Evolutionary conservation across 2,888 invertebrate genomes (phyloP), one percentile per base, ranked within the genome.

Genomic region (Sesia bembeciformis): DNA sequence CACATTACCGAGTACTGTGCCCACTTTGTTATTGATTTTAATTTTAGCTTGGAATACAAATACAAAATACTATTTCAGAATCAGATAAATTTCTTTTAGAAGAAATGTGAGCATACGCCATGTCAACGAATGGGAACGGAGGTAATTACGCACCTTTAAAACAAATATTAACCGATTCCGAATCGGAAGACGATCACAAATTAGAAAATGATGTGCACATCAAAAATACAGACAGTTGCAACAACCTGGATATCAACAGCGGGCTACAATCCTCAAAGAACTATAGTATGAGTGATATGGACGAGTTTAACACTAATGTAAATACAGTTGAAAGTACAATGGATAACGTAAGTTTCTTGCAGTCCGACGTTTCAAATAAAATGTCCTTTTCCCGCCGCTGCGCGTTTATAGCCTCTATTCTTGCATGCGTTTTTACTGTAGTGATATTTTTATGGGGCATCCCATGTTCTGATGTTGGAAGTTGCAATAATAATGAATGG

Each of bases 141-240:
- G 87, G 78, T 55, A 91, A 92, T 67, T 95, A 95, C 76, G 92
- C 94, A 67, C 95, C 95, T 56, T 79, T 95, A 68, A 94, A 94
- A 60, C 95, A 95, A 84, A 92, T 93, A 62, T 88, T 95, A 65
- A 92, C 94, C 55, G 95, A 95, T 78, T 94, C 94, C 0, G 94
- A 95, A 67, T 94, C 94, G 0, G 95, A 95, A 68, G 94, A 94
- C 68, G 95, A 95, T 41, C 75, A 79, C 8, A 81, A 81, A 64
- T 59, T 82, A 51, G 78, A 85, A 60, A 78, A 86, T 80, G 81
- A 70, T 50, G 65, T 65, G 58, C 75, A 76, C 54, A 74, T 78
- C 56, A 78, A 80, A 67, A 68, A 72, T 51, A 70, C 78, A 6
- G 84, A 84, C 46, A 84, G 82, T 61, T 84, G 81, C 65, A 84